Evolutionary conservation across 2,797 vertebrate species (phyloP), one percentile per base, ranked within the genome.

Genomic region (Sebastiscus tertius): DNA sequence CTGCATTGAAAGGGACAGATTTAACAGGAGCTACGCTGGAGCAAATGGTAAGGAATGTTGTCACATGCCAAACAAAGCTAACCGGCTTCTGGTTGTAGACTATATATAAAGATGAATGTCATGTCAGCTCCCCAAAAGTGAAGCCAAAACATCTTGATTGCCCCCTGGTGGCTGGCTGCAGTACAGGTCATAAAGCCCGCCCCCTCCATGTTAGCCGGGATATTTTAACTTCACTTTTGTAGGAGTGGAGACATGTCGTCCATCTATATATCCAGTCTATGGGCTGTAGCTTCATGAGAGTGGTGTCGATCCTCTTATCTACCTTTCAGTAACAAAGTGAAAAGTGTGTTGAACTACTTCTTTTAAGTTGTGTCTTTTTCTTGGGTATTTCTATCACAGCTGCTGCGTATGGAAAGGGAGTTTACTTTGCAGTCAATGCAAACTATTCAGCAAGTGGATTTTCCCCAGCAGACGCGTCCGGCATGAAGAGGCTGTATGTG

Each of bases 391-490:
- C 26, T 72, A 1, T 79, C 26, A 33, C 78, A 95, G 95, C 46
- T 66, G 52, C 88, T 5, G 0, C 0, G 0, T 89, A 7, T 46
- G 94, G 95, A 33, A 89, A 2, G 46, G 94, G 94, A 8, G 91
- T 93, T 52, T 94, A 95, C 88, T 95, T 95, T 31, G 93, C 94
- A 1, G 87, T 92, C 73, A 5, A 87, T 4, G 92, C 94, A 52
- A 1, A 11, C 0, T 94, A 94, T 72, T 95, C 94, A 0, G 88
- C 93, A 4, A 0, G 0, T 0, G 0, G 0, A 0, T 95, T 1
- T 75, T 86, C 88, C 6, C 78, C 68, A 7, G 2, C 75, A 2
- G 92, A 94, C 22, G 0, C 22, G 0, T 26, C 65, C 0, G 89
- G 88, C 46, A 60, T 83, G 59, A 86, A 56, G 74, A 85, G 87